These are phyloP conservation scores for Anorthoa munda DNA, from an alignment of 2,888 invertebrate species.

Conservation along the genomic window DNA sequence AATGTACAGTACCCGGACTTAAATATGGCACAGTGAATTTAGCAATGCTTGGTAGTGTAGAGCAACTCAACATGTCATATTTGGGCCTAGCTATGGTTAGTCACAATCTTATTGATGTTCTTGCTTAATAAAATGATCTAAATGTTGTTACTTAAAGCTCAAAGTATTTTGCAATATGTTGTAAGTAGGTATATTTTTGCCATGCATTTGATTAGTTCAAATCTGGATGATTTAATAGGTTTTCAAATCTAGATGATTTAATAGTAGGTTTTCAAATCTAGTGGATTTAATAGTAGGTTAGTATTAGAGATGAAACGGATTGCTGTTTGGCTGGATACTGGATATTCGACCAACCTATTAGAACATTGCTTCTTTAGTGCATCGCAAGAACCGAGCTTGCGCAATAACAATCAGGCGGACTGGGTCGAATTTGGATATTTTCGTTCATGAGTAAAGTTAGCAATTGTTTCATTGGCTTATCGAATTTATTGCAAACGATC, in stretches of 20 bases:
- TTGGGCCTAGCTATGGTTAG: not conserved
- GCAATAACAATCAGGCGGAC: too few relatives aligned
- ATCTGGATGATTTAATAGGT: conserved; percentile 40
- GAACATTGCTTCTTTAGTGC: too few relatives aligned
- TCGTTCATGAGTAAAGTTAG: too few relatives aligned
- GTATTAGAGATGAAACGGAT: too few relatives aligned
- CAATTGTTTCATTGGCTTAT: too few relatives aligned
- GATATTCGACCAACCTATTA: too few relatives aligned
- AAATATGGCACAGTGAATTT: conserved; percentile 1
- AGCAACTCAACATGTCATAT: not conserved
- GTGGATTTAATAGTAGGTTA: conserved; percentile 31
- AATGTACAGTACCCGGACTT: conserved; percentile 5
- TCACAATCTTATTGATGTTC: conserved; percentile 16
- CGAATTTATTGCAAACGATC: too few relatives aligned
- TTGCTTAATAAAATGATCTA: conserved; percentile 30
- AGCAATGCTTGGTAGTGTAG: not conserved
- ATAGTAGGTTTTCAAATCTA: conserved; percentile 43
- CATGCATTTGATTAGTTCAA: conserved; percentile 47
- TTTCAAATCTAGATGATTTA: conserved; percentile 42
- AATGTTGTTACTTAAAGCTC: conserved; percentile 21
- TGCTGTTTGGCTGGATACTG: too few relatives aligned
- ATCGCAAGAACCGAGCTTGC: too few relatives aligned
- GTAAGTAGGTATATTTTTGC: conserved; percentile 18
- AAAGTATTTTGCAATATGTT: conserved; percentile 35
- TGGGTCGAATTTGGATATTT: too few relatives aligned